Conservation (phyloP, 2,797 vertebrate genomes). For the Neosilurus mollespiculum region DNA sequence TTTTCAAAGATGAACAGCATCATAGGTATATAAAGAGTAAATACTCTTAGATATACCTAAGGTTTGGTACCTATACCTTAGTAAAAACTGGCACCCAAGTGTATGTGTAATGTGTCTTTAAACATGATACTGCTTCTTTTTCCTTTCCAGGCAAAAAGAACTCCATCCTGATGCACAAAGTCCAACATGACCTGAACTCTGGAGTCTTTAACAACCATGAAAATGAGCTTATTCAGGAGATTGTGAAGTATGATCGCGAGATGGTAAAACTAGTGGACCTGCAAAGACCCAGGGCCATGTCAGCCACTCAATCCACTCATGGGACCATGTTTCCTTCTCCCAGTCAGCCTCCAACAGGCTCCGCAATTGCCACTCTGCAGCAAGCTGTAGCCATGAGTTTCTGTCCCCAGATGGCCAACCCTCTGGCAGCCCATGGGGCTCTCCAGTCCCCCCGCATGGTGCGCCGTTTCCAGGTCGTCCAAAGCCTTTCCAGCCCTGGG, state of each 20-base stretch:
- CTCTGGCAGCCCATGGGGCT: conserved; percentile 74
- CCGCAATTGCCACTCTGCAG: conserved; percentile 92
- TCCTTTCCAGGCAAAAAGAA: conserved; percentile 91
- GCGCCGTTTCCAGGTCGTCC: conserved; percentile 82
- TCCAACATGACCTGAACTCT: conserved; percentile 94
- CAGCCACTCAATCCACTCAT: conserved; percentile 62
- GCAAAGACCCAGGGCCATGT: conserved; percentile 76
- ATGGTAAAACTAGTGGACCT: conserved; percentile 93
- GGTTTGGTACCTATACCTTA: no score
- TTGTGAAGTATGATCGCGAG: conserved; percentile 96
- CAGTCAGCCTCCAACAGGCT: conserved; percentile 78
- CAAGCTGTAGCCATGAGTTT: conserved; percentile 98
- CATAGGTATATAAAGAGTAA: no score
- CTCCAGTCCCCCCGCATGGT: conserved; percentile 86
- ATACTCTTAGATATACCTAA: no score
- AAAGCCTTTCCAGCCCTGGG: conserved; percentile 76
- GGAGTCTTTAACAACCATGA: conserved; percentile 97
- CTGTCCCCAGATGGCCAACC: conserved; percentile 86
- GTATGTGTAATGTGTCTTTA: no score
- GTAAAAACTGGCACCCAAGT: background rate
- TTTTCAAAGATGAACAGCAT: no score
- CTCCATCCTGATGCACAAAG: conserved; percentile 94
- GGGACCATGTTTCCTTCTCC: conserved; percentile 76
- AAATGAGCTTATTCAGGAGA: conserved; percentile 98
- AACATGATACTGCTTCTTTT: conserved; percentile 39